Evolutionary conservation across 2,113 vertebrate species (phyloP).

Genomic region (Ochotona princeps): DNA sequence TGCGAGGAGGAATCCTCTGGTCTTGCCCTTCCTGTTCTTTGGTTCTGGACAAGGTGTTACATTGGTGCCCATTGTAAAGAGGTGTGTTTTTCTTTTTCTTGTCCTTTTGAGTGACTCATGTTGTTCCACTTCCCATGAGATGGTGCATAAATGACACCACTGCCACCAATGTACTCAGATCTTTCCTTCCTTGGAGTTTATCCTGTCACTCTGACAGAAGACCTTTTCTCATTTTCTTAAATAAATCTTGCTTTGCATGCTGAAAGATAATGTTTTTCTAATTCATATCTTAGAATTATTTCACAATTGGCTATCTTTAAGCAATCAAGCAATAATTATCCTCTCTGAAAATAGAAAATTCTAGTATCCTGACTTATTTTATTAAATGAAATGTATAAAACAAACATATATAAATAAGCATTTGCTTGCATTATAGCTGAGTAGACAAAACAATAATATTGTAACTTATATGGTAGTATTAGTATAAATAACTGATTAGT

Average conservation of each 20-base stretch:
- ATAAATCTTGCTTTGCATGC: neutral
- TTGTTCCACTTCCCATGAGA: too few relatives aligned
- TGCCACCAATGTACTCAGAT: too few relatives aligned
- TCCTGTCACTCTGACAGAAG: too few relatives aligned
- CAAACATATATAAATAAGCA: neutral
- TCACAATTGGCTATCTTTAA: neutral
- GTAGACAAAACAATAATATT: neutral
- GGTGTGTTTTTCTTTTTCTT: too few relatives aligned
- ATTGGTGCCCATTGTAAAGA: too few relatives aligned
- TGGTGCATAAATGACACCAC: too few relatives aligned
- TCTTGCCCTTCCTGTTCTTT: too few relatives aligned
- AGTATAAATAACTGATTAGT: neutral
- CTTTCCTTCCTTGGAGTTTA: too few relatives aligned
- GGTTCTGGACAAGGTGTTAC: too few relatives aligned
- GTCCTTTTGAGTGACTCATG: too few relatives aligned
- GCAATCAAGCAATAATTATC: neutral
- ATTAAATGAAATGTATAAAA: neutral
- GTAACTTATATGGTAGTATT: neutral
- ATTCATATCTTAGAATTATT: neutral
- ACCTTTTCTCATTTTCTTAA: too few relatives aligned
- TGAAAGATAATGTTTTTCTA: neutral
- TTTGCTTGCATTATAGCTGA: neutral
- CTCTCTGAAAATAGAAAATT: neutral
- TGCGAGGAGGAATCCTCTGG: too few relatives aligned
- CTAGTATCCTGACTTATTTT: neutral